Conservation (phyloP, 2,797 vertebrate genomes). For the Anisognathus igniventris region DNA sequence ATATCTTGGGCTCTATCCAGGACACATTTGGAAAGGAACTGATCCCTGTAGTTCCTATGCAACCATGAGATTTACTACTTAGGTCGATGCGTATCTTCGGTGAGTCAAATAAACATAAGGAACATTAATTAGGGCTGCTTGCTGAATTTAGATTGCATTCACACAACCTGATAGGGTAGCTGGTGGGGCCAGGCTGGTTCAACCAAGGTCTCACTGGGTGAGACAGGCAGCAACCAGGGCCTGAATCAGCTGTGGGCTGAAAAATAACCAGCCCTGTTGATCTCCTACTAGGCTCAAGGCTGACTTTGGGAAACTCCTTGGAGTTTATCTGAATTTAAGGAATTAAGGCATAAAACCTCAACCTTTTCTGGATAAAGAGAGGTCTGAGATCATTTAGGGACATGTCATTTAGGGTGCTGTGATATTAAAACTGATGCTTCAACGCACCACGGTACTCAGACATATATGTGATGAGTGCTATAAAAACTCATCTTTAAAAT, state of each 20-base stretch:
- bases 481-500: not conserved
- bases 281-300: not conserved
- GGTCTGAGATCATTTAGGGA: not conserved
- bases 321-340: not conserved
- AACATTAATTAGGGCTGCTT: slow-evolving; percentile 17
- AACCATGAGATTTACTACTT: slow-evolving; percentile 41
- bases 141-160: slow-evolving; percentile 48
- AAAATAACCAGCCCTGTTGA: not conserved
- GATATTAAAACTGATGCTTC: not conserved
- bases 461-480: not conserved
- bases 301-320: not conserved
- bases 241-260: not conserved
- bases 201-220: not conserved
- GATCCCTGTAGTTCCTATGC: slow-evolving; percentile 43
- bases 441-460: not conserved
- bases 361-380: not conserved
- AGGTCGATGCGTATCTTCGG: not conserved
- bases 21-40: slow-evolving; percentile 48
- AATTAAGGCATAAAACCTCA: not conserved
- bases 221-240: not conserved
- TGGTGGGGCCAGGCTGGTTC: slow-evolving; percentile 1
- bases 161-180: not conserved
- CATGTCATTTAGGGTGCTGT: not conserved
- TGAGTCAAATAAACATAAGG: slow-evolving; percentile 39
- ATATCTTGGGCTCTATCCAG: slow-evolving; percentile 51